Conservation (phyloP, 92 coral and sea anemone genomes). For the Parazoanthus darwini region DNA sequence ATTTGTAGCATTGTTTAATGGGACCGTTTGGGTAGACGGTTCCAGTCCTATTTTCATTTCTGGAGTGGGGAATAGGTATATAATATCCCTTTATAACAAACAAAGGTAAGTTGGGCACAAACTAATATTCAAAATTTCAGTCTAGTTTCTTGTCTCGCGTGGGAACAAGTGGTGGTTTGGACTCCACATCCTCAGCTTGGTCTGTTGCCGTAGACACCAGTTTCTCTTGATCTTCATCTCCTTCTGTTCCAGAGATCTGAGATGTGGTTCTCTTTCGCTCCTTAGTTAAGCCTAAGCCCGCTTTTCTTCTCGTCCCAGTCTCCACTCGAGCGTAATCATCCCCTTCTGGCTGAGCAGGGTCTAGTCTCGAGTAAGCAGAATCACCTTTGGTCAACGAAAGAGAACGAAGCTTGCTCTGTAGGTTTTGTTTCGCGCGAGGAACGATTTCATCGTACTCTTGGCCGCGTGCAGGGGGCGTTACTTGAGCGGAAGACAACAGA, state of each 20-base stretch:
- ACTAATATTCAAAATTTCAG: not conserved
- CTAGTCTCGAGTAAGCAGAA: not conserved
- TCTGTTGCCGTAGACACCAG: not conserved
- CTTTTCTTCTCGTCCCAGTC: not conserved
- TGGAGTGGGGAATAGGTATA: not conserved
- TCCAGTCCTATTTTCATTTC: too few relatives aligned
- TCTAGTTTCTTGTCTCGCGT: conserved; percentile 14
- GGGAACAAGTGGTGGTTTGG: conserved; percentile 9
- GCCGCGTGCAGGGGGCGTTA: not conserved
- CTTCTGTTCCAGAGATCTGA: not conserved
- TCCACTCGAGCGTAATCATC: conserved; percentile 9
- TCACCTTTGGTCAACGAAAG: conserved; percentile 16
- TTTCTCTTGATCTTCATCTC: conserved; percentile 18
- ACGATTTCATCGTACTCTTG: not conserved
- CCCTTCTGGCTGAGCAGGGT: not conserved
- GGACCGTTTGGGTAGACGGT: too few relatives aligned
- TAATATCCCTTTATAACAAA: not conserved
- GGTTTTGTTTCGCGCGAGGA: not conserved
- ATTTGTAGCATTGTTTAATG: too few relatives aligned
- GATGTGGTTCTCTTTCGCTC: not conserved
- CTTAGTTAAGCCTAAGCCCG: conserved; percentile 9
- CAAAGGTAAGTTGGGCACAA: not conserved
- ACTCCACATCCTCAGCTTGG: not conserved
- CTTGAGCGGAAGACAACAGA: not conserved
- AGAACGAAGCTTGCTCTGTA: conserved; percentile 22